A percentile compares a stretch with the other conserved stretches of the same genome.
Conservation (phyloP, 2,888 invertebrate genomes). For the Rhagophthalmus giganteus region DNA sequence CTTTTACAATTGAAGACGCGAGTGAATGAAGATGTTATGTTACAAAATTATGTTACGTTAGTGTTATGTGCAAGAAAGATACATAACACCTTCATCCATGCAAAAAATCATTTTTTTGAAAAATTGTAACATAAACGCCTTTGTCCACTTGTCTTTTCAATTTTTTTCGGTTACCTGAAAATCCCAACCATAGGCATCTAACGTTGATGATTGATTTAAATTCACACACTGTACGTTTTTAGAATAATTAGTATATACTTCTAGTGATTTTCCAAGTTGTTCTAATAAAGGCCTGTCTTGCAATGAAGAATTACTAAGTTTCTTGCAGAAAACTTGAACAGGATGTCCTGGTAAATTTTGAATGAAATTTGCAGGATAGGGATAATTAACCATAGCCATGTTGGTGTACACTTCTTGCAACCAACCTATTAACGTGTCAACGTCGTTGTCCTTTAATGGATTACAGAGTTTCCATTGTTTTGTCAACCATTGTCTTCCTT, state of each 20-base stretch:
- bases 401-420: constrained; percentile 73
- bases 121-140: too few relatives aligned
- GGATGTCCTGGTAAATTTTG: constrained; percentile 84
- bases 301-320: constrained; percentile 55
- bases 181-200: constrained; percentile 77
- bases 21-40: too few relatives aligned
- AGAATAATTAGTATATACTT: constrained; percentile 81
- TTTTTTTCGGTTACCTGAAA: constrained; percentile 85
- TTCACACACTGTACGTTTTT: constrained; percentile 71
- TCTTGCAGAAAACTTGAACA: constrained; percentile 66
- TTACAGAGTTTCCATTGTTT: constrained; percentile 77
- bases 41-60: too few relatives aligned
- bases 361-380: constrained; percentile 84
- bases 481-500: constrained; percentile 71
- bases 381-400: constrained; percentile 95
- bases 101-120: too few relatives aligned
- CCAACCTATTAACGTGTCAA: constrained; percentile 67
- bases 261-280: constrained; percentile 69
- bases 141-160: too few relatives aligned
- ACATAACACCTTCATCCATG: too few relatives aligned
- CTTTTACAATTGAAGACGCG: too few relatives aligned
- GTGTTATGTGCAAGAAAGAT: too few relatives aligned
- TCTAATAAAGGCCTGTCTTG: constrained; percentile 60
- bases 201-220: constrained; percentile 61
- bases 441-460: constrained; percentile 64